Percentiles rank a stretch among this genome's conserved stretches.
phyloP scores from a whole-genome alignment of 2,888 invertebrate genomes.

The Tanypteryx hageni region DNA sequence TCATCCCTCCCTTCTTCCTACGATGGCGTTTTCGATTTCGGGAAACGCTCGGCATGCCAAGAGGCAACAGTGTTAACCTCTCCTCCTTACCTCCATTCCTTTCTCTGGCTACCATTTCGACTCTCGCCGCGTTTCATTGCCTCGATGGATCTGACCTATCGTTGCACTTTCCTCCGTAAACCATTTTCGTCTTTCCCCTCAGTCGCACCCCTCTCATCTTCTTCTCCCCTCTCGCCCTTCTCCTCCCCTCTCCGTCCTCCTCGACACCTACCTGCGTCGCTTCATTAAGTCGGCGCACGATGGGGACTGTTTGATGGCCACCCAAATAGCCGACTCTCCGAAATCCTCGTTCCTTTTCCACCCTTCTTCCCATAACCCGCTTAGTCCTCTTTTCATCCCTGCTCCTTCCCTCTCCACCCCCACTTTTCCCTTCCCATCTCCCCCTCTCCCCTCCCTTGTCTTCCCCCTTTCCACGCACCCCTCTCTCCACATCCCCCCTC shows the following conservation, averaged over 20 bases:
- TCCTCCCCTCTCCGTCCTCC: not conserved
- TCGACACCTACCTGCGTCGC: not conserved
- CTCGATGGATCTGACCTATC: constrained; percentile 16
- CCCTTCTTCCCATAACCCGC: not conserved
- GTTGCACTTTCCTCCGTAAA: not conserved
- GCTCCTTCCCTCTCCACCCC: not conserved
- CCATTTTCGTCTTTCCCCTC: not conserved
- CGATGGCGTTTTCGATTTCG: constrained; percentile 11
- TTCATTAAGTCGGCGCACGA: constrained; percentile 62
- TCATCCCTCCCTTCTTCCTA: not conserved
- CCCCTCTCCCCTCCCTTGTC: not conserved
- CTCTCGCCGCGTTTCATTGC: constrained; percentile 16
- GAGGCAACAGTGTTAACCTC: not conserved
- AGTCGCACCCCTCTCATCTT: not conserved
- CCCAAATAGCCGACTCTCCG: constrained; percentile 57
- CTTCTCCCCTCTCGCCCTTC: not conserved
- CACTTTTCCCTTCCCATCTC: not conserved
- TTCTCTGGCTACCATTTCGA: constrained; percentile 11
- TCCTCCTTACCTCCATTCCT: constrained; percentile 22
- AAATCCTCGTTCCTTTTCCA: constrained; percentile 45
- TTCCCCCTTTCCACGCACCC: not conserved
- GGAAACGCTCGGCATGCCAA: not conserved
- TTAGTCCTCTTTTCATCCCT: not conserved
- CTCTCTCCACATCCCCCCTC: no score
- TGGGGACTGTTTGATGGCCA: constrained; percentile 54